Conservation (phyloP, 1,140 invertebrate species). For the Dinoponera quadriceps region DNA sequence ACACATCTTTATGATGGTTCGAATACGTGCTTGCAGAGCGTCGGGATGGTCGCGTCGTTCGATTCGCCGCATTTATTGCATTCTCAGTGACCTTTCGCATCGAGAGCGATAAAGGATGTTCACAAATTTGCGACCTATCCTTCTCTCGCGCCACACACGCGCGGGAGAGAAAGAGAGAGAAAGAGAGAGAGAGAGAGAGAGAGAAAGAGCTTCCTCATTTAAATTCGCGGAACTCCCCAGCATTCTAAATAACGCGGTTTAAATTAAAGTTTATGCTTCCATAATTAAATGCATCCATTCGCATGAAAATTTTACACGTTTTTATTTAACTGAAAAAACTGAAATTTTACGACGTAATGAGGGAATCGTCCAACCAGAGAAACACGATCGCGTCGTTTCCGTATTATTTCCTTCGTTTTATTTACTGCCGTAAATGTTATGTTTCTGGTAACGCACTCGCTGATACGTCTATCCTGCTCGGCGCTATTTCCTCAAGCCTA, state of each 20-base stretch:
- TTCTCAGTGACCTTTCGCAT: slow-evolving; percentile 20
- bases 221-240: neutral
- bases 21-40: slow-evolving; percentile 30
- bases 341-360: neutral
- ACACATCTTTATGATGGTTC: slow-evolving; percentile 32
- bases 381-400: neutral
- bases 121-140: neutral
- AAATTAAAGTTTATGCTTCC: slow-evolving; percentile 7
- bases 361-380: neutral
- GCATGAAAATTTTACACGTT: neutral
- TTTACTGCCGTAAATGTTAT: slow-evolving; percentile 34
- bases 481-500: slow-evolving; percentile 42
- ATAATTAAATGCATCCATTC: neutral
- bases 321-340: neutral
- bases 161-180: neutral
- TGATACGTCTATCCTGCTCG: neutral
- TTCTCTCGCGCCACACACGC: no score
- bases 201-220: neutral
- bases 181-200: no score
- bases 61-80: slow-evolving; percentile 30
- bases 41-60: slow-evolving; percentile 19
- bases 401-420: slow-evolving; percentile 24
- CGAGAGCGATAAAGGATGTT: neutral
- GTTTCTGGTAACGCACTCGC: neutral
- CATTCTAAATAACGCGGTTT: neutral